Evolutionary conservation across 1,140 invertebrate genomes (phyloP).

Genomic region (Nymphalis io): DNA sequence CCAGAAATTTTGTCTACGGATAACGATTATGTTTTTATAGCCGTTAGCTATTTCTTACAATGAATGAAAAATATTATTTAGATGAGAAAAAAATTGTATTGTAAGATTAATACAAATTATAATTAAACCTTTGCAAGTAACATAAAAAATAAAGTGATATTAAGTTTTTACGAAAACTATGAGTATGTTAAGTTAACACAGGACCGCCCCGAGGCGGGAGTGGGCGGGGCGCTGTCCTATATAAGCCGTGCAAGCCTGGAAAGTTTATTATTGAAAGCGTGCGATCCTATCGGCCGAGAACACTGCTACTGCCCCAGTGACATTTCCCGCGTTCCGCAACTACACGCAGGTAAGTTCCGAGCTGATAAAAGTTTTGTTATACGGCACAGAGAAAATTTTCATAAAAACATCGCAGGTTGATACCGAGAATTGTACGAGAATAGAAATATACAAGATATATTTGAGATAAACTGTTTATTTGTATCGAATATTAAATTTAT

Average conservation of each 20-base stretch:
- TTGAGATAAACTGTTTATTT: background rate
- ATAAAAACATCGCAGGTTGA: slow-evolving; percentile 21
- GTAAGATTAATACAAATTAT: background rate
- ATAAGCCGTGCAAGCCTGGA: slow-evolving; percentile 66
- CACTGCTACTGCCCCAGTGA: slow-evolving; percentile 43
- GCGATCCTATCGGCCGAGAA: slow-evolving; percentile 51
- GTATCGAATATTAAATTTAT: too few relatives aligned
- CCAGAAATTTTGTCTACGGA: too few relatives aligned
- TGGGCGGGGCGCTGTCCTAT: slow-evolving; percentile 69
- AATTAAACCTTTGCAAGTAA: background rate
- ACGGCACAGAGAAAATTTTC: slow-evolving; percentile 47
- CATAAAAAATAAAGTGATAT: slow-evolving; percentile 16
- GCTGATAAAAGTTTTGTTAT: slow-evolving; percentile 43
- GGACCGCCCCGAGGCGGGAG: slow-evolving; percentile 62
- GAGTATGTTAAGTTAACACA: slow-evolving; percentile 46
- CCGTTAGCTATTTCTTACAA: too few relatives aligned
- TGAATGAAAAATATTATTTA: too few relatives aligned
- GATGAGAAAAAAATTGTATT: background rate
- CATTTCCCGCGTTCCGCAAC: slow-evolving; percentile 48
- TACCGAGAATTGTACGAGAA: background rate
- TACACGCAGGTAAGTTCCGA: slow-evolving; percentile 58
- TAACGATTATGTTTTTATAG: too few relatives aligned
- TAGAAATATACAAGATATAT: background rate
- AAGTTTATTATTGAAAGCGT: slow-evolving; percentile 71
- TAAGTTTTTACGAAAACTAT: slow-evolving; percentile 35